A percentile compares a stretch with the other conserved stretches of the same genome.
Conservation (phyloP, 2,113 vertebrate genomes). For the Rafetus swinhoei region DNA sequence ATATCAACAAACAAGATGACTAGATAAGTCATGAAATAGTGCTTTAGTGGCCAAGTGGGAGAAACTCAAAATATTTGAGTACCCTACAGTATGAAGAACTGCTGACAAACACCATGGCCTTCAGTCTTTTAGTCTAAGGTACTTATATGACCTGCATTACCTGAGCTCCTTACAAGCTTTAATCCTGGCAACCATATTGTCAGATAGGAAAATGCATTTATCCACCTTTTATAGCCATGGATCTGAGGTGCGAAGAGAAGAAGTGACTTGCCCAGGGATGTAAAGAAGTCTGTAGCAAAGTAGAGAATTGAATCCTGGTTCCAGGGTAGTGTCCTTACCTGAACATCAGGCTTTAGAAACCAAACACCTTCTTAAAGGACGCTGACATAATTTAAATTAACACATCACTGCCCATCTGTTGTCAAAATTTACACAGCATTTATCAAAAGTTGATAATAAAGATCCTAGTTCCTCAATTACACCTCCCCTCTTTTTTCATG, state of each 20-base stretch:
- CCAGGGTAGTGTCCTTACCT: background rate
- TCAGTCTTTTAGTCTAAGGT: background rate
- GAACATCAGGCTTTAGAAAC: background rate
- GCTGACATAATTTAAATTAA: background rate
- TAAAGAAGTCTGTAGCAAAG: background rate
- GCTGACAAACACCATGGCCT: background rate
- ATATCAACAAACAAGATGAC: background rate
- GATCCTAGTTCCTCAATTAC: background rate
- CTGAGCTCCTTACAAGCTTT: background rate
- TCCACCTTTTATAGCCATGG: background rate
- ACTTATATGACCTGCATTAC: background rate
- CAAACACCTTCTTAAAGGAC: background rate
- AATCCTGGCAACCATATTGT: background rate
- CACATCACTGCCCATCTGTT: background rate
- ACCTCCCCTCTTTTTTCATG: background rate
- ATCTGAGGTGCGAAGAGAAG: background rate
- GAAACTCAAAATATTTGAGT: background rate
- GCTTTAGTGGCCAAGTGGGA: background rate
- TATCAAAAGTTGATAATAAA: background rate
- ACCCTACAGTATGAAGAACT: background rate
- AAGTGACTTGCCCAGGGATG: background rate
- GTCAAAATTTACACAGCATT: background rate
- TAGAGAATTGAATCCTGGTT: background rate
- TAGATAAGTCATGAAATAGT: background rate
- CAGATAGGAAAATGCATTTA: accelerated